Evolutionary conservation across 2,113 vertebrate species (phyloP).

Genomic region (Hypomesus transpacificus): DNA sequence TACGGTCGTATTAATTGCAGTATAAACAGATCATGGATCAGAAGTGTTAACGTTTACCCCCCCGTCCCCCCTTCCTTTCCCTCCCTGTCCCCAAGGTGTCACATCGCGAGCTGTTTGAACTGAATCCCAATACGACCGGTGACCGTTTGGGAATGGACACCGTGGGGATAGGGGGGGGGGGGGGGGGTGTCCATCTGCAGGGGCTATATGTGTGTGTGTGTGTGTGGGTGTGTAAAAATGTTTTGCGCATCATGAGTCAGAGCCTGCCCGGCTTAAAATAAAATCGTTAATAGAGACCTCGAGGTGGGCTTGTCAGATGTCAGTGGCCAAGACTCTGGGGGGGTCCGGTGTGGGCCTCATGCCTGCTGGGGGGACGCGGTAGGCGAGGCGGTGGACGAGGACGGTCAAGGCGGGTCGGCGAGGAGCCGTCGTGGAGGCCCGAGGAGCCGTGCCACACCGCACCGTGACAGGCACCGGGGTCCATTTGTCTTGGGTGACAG

Average conservation of each 20-base stretch:
- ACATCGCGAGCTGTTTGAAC: constrained; percentile 27
- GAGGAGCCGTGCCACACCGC: constrained; percentile 47
- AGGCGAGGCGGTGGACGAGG: constrained; percentile 4
- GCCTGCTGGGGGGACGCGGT: constrained; percentile 25
- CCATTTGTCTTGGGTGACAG: constrained; percentile 73
- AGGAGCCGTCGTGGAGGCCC: constrained; percentile 40
- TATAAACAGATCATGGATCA: constrained; percentile 31
- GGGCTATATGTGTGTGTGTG: background rate
- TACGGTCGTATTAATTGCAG: constrained; percentile 42
- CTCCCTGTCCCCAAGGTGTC: constrained; percentile 2
- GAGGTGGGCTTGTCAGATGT: constrained; percentile 6
- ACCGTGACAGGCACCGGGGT: constrained; percentile 51
- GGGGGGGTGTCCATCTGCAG: background rate
- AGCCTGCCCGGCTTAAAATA: constrained; percentile 50
- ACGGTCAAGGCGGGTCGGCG: constrained; percentile 18
- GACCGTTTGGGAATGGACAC: constrained; percentile 19
- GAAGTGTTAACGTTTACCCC: constrained; percentile 14
- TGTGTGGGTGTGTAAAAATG: background rate
- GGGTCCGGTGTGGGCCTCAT: background rate
- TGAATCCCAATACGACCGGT: constrained; percentile 12
- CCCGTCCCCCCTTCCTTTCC: too few species aligned
- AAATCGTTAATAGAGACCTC: constrained; percentile 57
- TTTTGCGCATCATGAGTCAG: background rate
- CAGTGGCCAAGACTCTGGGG: background rate
- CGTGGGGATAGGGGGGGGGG: background rate